These are phyloP conservation scores for Aplodontia rufa DNA, from an alignment of 2,113 vertebrate species.

Conservation along the genomic window DNA sequence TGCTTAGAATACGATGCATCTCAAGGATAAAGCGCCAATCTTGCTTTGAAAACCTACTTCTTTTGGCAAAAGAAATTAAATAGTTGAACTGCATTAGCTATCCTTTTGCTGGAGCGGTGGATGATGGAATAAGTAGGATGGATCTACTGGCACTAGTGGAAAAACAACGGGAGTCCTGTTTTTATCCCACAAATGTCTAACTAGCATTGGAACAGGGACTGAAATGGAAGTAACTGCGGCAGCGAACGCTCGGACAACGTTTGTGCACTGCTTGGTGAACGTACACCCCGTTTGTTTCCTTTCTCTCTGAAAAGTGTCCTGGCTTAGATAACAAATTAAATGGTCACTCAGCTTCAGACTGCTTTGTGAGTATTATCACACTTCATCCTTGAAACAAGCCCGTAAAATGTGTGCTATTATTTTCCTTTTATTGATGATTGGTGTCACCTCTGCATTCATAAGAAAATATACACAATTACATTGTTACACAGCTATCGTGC, in stretches of 20 bases:
- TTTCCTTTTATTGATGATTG: constrained; percentile 7
- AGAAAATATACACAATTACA: constrained; percentile 38
- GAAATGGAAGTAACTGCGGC: not conserved
- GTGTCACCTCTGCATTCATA: not conserved
- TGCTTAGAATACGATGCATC: not conserved
- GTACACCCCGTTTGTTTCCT: not conserved
- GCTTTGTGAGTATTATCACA: not conserved
- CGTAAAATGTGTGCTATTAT: not conserved
- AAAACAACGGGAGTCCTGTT: not conserved
- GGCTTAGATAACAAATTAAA: not conserved
- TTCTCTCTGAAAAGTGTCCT: constrained; percentile 17
- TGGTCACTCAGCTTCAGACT: not conserved
- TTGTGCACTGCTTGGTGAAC: not conserved
- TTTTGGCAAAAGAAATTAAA: constrained; percentile 11
- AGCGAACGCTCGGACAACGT: not conserved
- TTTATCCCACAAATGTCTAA: not conserved
- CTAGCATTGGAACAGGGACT: not conserved
- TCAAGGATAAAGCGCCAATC: not conserved
- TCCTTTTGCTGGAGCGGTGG: not conserved
- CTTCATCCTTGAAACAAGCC: not conserved
- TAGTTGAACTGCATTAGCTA: not conserved
- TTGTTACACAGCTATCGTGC: not conserved
- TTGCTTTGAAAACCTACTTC: constrained; percentile 30
- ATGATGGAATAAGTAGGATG: not conserved
- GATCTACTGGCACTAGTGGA: not conserved